Evolutionary conservation across 2,113 vertebrate genomes (phyloP), one percentile per base, ranked within the genome.

Genomic region (Chionomys nivalis): DNA sequence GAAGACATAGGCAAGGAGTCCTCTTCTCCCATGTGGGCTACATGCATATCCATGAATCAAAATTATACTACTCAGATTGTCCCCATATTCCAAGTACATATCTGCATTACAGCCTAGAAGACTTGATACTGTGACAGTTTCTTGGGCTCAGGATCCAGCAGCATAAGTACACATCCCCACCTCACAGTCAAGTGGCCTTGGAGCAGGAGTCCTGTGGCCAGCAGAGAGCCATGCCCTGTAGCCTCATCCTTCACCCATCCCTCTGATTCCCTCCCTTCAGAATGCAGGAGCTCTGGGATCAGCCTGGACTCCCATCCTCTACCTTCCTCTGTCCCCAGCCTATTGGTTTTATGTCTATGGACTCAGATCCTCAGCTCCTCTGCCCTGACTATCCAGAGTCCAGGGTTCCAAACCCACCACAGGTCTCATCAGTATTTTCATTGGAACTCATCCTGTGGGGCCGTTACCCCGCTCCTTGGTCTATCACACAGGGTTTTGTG

Each of bases 371-470:
- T 33, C 13, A 26, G 0, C 1, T n/a, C 31, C 21, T 72, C n/a
- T 58, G 8, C 13, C 1, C 55, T 7, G 5, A 31, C 7, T 13
- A 9, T n/a, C 68, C 68, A n/a, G 6, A 39, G 33, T 31, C 77
- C 47, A 8, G 33, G 7, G 33, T 24, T 3, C 14, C 23, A 44
- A 70, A 12, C n/a, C 12, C 23, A 26, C 19, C 0, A 0, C 3
- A 42, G 11, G 6, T 14, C 12, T 19, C 31, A 23, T 42, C 12
- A 79, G 1, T 3, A 36, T 36, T 58, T 72, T 33, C 3, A 1
- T 16, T 33, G 23, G 70, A 36, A 3, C 3, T 70, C 79, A 33
- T 23, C 3, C 5, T 33, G 24, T 52, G 26, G 33, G 39, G 19
- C 13, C 44, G 0, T 78, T 3, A 7, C 16, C 17, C 24, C 10